Percentiles rank a stretch among this genome's conserved stretches.
phyloP scores from a whole-genome alignment of 2,113 vertebrate genomes.

The Tiliqua scincoides region DNA sequence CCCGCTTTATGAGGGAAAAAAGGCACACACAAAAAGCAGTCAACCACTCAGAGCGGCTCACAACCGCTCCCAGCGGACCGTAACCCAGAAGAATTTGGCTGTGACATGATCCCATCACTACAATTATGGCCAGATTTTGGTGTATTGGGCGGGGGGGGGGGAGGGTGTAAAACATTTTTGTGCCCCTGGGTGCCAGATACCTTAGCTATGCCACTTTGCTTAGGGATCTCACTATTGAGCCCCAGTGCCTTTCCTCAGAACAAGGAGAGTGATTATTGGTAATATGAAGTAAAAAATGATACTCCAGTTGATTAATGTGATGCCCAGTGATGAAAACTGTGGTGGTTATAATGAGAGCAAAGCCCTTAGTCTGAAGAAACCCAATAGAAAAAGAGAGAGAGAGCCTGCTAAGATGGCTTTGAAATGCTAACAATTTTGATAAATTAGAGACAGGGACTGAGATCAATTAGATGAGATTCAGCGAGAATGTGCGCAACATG shows the following conservation, averaged over 20 bases:
- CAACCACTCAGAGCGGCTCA: no score
- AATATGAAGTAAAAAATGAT: not conserved
- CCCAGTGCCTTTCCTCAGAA: not conserved
- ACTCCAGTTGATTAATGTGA: conserved; percentile 7
- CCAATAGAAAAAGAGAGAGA: not conserved
- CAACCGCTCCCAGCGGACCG: no score
- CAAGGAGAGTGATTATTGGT: not conserved
- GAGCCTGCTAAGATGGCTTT: not conserved
- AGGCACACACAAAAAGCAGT: no score
- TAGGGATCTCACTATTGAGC: no score
- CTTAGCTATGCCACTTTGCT: no score
- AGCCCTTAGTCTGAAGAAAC: not conserved
- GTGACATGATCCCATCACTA: no score
- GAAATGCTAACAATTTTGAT: not conserved
- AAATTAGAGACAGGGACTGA: conserved; percentile 1
- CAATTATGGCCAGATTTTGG: no score
- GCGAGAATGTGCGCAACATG: not conserved
- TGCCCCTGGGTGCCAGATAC: no score
- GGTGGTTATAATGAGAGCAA: not conserved
- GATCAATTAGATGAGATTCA: conserved; percentile 12
- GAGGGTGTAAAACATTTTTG: no score
- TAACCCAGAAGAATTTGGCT: no score
- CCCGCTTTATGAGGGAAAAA: no score
- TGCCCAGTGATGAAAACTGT: not conserved
- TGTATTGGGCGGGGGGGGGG: no score